phyloP scores from a whole-genome alignment of 1,140 invertebrate genomes.

The Panagrolaimus sp. region DNA sequence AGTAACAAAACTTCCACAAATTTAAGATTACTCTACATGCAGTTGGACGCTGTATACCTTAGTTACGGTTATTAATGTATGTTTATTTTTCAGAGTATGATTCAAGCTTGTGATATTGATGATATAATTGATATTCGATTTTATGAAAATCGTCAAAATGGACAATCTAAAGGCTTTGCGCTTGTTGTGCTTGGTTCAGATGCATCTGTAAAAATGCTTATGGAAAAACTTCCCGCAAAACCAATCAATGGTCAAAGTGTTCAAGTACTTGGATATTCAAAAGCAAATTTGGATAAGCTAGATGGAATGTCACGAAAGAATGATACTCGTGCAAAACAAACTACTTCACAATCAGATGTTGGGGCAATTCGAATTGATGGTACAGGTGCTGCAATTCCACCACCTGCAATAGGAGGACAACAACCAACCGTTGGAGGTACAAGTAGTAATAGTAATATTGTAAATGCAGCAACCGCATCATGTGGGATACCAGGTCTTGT shows the following conservation, averaged over 20 bases:
- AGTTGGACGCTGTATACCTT: too few relatives aligned
- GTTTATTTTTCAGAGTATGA: too few relatives aligned
- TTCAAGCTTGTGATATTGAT: constrained; percentile 67
- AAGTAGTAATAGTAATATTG: too few relatives aligned
- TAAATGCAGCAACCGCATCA: too few relatives aligned
- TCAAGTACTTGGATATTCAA: constrained; percentile 86
- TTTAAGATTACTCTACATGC: too few relatives aligned
- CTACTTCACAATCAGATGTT: constrained; percentile 72
- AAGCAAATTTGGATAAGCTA: constrained; percentile 73
- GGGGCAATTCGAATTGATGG: constrained; percentile 61
- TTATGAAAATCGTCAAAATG: constrained; percentile 97
- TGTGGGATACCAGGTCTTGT: constrained; percentile 1
- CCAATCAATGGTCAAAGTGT: constrained; percentile 82
- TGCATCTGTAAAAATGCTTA: constrained; percentile 75
- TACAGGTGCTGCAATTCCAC: constrained; percentile 15
- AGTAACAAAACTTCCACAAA: too few relatives aligned
- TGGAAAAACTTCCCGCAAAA: constrained; percentile 86
- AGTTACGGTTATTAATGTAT: too few relatives aligned
- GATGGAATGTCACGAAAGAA: constrained; percentile 61
- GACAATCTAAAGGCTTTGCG: constrained; percentile 94
- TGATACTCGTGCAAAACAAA: constrained; percentile 28
- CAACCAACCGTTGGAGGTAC: constrained; percentile 45
- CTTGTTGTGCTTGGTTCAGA: constrained; percentile 85
- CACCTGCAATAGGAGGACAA: constrained; percentile 13
- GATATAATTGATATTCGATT: constrained; percentile 98